phyloP scores from a whole-genome alignment of 2,888 invertebrate genomes.

The Parasteatoda lunata region DNA sequence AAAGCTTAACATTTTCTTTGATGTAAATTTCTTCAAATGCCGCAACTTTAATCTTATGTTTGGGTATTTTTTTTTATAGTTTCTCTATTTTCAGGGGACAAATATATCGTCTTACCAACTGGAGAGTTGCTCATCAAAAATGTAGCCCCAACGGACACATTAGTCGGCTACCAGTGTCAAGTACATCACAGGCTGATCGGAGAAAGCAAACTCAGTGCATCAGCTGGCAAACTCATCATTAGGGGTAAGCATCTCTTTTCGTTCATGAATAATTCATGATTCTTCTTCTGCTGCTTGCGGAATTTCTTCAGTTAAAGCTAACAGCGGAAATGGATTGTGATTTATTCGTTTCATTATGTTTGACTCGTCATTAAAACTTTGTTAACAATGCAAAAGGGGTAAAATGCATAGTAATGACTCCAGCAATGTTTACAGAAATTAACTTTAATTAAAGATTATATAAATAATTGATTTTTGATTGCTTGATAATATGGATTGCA shows the following conservation, averaged over 20 bases:
- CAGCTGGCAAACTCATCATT: conserved; percentile 93
- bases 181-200: conserved; percentile 94
- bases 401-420: too few relatives aligned
- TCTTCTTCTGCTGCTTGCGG: not conserved
- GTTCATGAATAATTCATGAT: too few relatives aligned
- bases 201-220: conserved; percentile 92
- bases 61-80: not conserved
- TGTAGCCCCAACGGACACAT: conserved; percentile 41
- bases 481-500: not conserved
- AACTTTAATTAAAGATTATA: not conserved
- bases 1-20: too few relatives aligned
- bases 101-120: conserved; percentile 55
- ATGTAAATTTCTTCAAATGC: too few relatives aligned
- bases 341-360: too few relatives aligned
- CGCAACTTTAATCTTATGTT: not conserved
- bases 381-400: too few relatives aligned
- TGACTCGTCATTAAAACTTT: too few relatives aligned
- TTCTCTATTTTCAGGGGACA: conserved; percentile 48
- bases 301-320: not conserved
- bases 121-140: conserved; percentile 64
- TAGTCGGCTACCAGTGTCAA: conserved; percentile 79
- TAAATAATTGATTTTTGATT: not conserved
- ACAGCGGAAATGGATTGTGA: too few relatives aligned
- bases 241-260: conserved; percentile 82
- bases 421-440: too few relatives aligned